Evolutionary conservation across 2,113 vertebrate species (phyloP), one percentile per base, ranked within the genome.

Genomic region (Maccullochella peelii): DNA sequence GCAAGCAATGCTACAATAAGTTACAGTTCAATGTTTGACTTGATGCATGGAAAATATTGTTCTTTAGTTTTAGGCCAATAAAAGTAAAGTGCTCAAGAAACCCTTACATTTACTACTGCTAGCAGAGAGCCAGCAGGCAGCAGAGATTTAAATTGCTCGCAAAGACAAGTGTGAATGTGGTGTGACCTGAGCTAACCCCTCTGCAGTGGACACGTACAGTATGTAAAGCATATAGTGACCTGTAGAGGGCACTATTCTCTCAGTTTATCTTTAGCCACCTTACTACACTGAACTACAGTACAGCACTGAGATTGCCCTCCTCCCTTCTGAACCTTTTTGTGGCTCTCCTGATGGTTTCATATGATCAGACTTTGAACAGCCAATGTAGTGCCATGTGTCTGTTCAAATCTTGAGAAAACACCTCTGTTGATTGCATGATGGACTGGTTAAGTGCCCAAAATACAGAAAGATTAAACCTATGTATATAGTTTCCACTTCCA

Each of bases 241-340:
- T 94, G 88, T 92, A 95, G 95, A 94, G 92, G 94, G 94, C 93
- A 85, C 87, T 92, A 3, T 90, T 86, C 71, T 87, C 90, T 81
- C 84, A 95, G 63, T 81, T 86, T 82, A 73, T 15, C 55, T 25
- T 27, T 27, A 57, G 38, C 8, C 52, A 63, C n/a, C 14, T 21
- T 20, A 61, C 36, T 0, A 2, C 7, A 55, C 14, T 14, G 4
- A 65, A 57, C 23, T 21, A 27, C 42, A 58, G 4, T 12, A 0
- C 70, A 21, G 47, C n/a, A 49, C 67, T 50, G 23, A 63, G 20
- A 18, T 42, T 15, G 0, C 38, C 42, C 16, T 69, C 42, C 14
- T 12, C 18, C 10, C 67, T 18, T 36, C 33, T 72, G 70, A 65
- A 77, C 50, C 5, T 69, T 16, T 6, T 20, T 44, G 61, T 55